These are phyloP conservation scores for Lutjanus erythropterus DNA, from an alignment of 2,113 vertebrate species.

Conservation along the genomic window DNA sequence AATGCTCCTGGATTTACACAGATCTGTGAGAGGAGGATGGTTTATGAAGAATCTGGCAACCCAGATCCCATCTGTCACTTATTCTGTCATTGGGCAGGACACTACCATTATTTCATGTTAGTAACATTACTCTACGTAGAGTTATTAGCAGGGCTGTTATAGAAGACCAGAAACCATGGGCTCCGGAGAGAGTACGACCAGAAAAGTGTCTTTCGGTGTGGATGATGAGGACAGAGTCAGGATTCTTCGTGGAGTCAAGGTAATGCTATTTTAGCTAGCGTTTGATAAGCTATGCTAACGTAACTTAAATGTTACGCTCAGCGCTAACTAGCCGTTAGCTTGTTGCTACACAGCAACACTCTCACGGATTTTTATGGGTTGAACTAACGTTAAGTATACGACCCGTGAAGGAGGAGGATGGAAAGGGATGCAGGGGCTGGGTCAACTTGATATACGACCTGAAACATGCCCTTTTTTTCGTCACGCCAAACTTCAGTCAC, in stretches of 20 bases:
- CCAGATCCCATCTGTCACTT: conserved; percentile 61
- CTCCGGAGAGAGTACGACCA: conserved; percentile 86
- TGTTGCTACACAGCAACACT: background rate
- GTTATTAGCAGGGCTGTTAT: background rate
- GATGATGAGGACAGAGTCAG: conserved; percentile 92
- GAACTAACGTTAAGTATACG: background rate
- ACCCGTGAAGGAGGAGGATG: conserved; percentile 6
- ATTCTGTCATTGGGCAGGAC: conserved; percentile 58
- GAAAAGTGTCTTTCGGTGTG: conserved; percentile 91
- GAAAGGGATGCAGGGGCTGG: conserved; percentile 16
- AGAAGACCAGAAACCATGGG: conserved; percentile 84
- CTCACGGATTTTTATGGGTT: background rate
- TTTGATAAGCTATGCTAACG: conserved; percentile 62
- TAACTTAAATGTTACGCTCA: background rate
- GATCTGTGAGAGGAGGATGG: background rate
- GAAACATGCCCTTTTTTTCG: background rate
- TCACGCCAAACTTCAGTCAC: conserved; percentile 20
- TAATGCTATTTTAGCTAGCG: conserved; percentile 79
- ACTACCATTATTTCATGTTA: conserved; percentile 20
- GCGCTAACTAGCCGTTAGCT: conserved; percentile 17
- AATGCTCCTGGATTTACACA: background rate
- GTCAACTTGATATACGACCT: conserved; percentile 22
- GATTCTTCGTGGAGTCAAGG: conserved; percentile 94
- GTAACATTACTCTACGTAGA: background rate
- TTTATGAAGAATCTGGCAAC: conserved; percentile 67